A percentile compares a stretch with the other conserved stretches of the same genome.
phyloP scores from a whole-genome alignment of 2,888 invertebrate genomes.

The Euplexia lucipara region DNA sequence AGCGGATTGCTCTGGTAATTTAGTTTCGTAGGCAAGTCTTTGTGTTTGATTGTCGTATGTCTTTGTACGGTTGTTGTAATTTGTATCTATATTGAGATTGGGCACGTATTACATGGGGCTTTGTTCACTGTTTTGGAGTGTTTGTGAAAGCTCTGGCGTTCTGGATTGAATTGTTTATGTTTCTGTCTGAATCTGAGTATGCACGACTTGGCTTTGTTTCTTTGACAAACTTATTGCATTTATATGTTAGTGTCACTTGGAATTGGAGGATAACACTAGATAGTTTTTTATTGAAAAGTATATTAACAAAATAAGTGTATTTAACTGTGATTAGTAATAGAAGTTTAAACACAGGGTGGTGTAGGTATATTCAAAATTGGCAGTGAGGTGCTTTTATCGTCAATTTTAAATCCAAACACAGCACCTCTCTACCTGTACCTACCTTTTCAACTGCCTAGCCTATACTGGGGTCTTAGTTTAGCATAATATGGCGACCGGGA shows the following conservation, averaged over 20 bases:
- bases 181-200: constrained; percentile 43
- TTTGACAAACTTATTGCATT: constrained; percentile 29
- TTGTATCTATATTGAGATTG: constrained; percentile 78
- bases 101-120: constrained; percentile 68
- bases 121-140: constrained; percentile 71
- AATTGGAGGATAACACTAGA: too few species aligned
- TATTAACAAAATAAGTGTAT: too few species aligned
- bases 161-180: constrained; percentile 54
- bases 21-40: constrained; percentile 89
- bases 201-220: constrained; percentile 35
- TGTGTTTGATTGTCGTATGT: constrained; percentile 75
- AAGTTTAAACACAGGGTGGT: too few species aligned
- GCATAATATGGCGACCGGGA: too few species aligned
- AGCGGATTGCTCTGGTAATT: constrained; percentile 88
- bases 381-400: too few species aligned
- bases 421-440: too few species aligned
- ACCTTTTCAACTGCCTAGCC: too few species aligned
- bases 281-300: too few species aligned
- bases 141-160: constrained; percentile 75
- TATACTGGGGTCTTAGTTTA: too few species aligned
- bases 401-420: too few species aligned
- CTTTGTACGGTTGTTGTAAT: constrained; percentile 82
- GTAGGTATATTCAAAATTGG: too few species aligned
- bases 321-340: too few species aligned
- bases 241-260: constrained; percentile 21